These are phyloP conservation scores for Choristoneura fumiferana DNA, from an alignment of 1,140 invertebrate species.

Conservation along the genomic window DNA sequence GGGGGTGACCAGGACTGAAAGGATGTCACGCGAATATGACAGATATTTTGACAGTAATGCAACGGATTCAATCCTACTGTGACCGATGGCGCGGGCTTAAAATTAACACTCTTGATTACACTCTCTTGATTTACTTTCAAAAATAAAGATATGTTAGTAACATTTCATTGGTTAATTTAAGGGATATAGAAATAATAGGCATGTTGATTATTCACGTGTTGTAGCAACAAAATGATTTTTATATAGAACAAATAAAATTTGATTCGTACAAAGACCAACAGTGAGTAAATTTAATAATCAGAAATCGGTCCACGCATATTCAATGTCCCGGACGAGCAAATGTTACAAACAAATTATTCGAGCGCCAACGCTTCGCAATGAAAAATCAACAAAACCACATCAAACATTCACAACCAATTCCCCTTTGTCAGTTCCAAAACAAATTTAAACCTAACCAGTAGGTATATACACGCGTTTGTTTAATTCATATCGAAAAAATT, in stretches of 20 bases:
- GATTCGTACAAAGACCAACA: constrained; percentile 1
- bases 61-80: constrained; percentile 48
- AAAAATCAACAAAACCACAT: constrained; percentile 63
- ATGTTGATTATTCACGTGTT: not conserved
- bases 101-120: constrained; percentile 46
- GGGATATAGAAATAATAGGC: too few species aligned
- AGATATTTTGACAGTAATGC: constrained; percentile 78
- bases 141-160: too few species aligned
- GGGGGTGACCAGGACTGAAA: constrained; percentile 68
- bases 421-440: constrained; percentile 46
- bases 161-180: too few species aligned
- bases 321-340: constrained; percentile 30
- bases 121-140: too few species aligned
- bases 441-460: constrained; percentile 40
- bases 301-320: constrained; percentile 9
- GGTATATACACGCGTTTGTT: constrained; percentile 36
- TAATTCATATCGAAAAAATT: constrained; percentile 39
- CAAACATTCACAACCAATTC: constrained; percentile 64
- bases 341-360: constrained; percentile 49
- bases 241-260: constrained; percentile 6
- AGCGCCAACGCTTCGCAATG: constrained; percentile 56
- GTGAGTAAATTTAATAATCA: constrained; percentile 8
- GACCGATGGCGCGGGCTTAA: constrained; percentile 38
- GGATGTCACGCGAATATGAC: constrained; percentile 75
- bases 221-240: not conserved